Conservation (phyloP, 2,888 invertebrate genomes). For the Encarsia formosa region DNA sequence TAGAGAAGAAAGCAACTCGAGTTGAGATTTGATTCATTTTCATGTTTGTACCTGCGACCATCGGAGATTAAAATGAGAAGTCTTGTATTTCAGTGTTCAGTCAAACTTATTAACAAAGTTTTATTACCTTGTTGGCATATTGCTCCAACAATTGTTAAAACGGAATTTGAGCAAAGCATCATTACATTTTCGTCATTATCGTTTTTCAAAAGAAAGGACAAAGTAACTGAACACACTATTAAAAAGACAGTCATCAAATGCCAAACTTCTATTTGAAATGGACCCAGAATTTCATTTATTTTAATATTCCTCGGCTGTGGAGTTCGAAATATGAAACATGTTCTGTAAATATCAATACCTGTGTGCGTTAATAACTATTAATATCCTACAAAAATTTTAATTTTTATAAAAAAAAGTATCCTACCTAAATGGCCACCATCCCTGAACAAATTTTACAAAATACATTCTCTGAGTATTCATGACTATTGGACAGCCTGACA, state of each 20-base stretch:
- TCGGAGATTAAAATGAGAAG: no score
- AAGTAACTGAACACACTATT: constrained; percentile 16
- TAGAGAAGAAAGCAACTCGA: constrained; percentile 24
- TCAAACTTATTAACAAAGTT: no score
- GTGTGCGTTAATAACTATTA: no score
- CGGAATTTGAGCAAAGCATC: constrained; percentile 23
- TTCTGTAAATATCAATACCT: constrained; percentile 31
- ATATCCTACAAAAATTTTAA: no score
- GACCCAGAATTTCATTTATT: constrained; percentile 31
- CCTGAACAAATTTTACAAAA: neutral
- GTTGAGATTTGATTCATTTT: neutral
- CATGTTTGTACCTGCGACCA: neutral
- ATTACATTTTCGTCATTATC: constrained; percentile 23
- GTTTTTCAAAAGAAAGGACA: constrained; percentile 26
- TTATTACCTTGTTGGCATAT: constrained; percentile 42
- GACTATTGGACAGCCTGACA: neutral
- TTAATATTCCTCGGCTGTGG: constrained; percentile 30
- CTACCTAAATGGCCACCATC: neutral
- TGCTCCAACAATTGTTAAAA: constrained; percentile 32
- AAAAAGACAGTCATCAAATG: constrained; percentile 27
- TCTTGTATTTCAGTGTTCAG: no score
- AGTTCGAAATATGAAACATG: constrained; percentile 38
- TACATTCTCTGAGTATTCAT: neutral
- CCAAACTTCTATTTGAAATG: constrained; percentile 34
- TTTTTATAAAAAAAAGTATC: neutral